Evolutionary conservation across 2,113 vertebrate species (phyloP).

Genomic region (Lagenorhynchus albirostris): DNA sequence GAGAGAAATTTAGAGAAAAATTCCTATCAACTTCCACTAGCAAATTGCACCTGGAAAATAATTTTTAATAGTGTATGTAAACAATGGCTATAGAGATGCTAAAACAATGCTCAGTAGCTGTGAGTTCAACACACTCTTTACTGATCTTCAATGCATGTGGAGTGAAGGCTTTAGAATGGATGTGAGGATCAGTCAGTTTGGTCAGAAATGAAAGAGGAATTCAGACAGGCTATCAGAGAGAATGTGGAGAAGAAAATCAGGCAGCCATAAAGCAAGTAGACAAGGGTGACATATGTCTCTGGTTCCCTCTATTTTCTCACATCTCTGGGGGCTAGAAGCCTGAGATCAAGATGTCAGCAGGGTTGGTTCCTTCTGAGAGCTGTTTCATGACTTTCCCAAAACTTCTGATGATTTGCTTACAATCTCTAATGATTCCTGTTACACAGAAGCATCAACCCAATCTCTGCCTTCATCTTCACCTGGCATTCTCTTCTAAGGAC

Average conservation of each 20-base stretch:
- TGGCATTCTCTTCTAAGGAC: too few relatives aligned
- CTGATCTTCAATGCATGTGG: neutral
- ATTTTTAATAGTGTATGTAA: neutral
- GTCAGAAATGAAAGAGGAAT: neutral
- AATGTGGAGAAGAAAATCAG: neutral
- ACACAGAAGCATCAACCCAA: too few relatives aligned
- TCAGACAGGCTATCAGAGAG: neutral
- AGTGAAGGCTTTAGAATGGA: neutral
- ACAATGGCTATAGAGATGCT: neutral
- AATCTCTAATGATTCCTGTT: too few relatives aligned
- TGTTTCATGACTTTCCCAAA: too few relatives aligned
- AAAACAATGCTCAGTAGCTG: neutral
- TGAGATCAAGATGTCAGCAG: too few relatives aligned
- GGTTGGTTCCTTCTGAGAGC: too few relatives aligned
- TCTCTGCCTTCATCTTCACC: too few relatives aligned
- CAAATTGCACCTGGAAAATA: neutral
- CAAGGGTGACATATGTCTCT: neutral
- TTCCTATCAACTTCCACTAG: neutral
- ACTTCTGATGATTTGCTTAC: too few relatives aligned
- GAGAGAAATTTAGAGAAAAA: neutral
- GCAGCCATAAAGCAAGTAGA: neutral
- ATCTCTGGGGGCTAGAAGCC: too few relatives aligned
- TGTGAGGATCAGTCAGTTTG: neutral
- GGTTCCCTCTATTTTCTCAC: neutral
- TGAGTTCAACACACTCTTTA: neutral